Base-by-base conservation (phyloP, 1,140 invertebrate species). In the Diorhabda sublineata region DNA sequence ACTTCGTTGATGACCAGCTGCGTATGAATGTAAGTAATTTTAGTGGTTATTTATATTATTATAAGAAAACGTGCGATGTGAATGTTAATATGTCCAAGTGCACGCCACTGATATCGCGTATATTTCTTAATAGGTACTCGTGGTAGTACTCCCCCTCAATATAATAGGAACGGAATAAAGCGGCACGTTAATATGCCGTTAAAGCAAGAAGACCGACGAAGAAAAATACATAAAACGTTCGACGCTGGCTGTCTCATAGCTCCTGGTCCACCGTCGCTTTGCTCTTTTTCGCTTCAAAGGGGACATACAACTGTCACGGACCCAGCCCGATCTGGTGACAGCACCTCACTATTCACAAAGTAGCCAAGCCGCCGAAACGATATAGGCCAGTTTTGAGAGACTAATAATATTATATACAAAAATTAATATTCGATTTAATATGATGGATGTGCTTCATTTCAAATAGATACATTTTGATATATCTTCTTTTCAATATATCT, bases 221-320 rank as follows among this genome's bases (percentile, higher is more conserved):
- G 43, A 41, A 45, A 52, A 52, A 52, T 52, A 65, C 64, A 65
- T 65, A 65, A 65, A 65, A 58, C 58, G 52, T 9, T 65, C 56
- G 64, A 26, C 52, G 64, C 56, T 65, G 64, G 64, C 56, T 65
- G 64, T 65, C 64, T 65, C 64, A 57, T 65, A 65, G 64, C 64
- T 65, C 47, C 47, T 52, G 47, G 47, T 52, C 2, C 47, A 52
- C 47, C 47, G 47, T n/a, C 47, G 47, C 47, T n/a, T 6, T 43
- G 11, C 42, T 41, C 45, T 56, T 6, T 8, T 26, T 45, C 41
- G 43, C 9, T 43, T 57, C 64, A 47, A 4, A 41, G 64, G 64
- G 59, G 59, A 65, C 64, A 65, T 65, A 65, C 64, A 65, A 65
- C 56, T 65, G 64, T 65, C 64, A 65, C 64, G 11, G 47, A 42